Evolutionary conservation across 2,113 vertebrate genomes (phyloP).

Genomic region (Tupaia tana): DNA sequence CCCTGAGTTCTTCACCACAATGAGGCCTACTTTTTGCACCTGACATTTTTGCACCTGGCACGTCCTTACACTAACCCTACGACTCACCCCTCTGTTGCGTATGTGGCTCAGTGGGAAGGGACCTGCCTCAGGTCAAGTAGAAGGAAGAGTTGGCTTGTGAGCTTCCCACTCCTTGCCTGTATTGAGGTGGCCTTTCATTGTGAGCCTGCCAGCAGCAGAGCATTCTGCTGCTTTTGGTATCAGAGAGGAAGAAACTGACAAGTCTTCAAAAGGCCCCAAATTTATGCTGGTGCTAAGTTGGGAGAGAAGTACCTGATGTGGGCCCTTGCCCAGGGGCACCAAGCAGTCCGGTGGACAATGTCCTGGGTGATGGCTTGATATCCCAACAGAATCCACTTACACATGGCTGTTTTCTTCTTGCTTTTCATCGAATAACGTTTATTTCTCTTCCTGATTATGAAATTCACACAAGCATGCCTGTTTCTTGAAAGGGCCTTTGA

Average conservation of each 20-base stretch:
- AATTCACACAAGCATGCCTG: conserved; percentile 77
- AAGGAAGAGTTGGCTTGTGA: conserved; percentile 55
- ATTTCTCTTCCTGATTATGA: conserved; percentile 81
- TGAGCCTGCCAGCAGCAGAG: neutral
- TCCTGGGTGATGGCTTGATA: conserved; percentile 75
- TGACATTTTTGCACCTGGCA: conserved; percentile 50
- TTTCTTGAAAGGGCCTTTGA: conserved; percentile 80
- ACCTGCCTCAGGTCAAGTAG: conserved; percentile 44
- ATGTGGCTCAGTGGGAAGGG: conserved; percentile 5
- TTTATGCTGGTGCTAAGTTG: conserved; percentile 66
- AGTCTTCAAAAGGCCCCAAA: conserved; percentile 43
- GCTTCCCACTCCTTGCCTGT: neutral
- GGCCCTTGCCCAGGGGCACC: conserved; percentile 36
- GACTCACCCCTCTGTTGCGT: neutral
- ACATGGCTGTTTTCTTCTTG: conserved; percentile 73
- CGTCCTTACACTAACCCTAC: conserved; percentile 34
- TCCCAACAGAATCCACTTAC: conserved; percentile 74
- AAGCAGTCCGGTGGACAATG: conserved; percentile 73
- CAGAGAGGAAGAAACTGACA: conserved; percentile 63
- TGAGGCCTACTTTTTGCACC: neutral
- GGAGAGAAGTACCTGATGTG: conserved; percentile 55
- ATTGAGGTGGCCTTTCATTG: neutral
- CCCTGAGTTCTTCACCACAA: neutral
- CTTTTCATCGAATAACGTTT: conserved; percentile 78
- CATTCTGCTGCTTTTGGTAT: conserved; percentile 44